These are phyloP conservation scores for Oncorhynchus keta DNA, from an alignment of 2,113 vertebrate genomes.

Conservation along the genomic window DNA sequence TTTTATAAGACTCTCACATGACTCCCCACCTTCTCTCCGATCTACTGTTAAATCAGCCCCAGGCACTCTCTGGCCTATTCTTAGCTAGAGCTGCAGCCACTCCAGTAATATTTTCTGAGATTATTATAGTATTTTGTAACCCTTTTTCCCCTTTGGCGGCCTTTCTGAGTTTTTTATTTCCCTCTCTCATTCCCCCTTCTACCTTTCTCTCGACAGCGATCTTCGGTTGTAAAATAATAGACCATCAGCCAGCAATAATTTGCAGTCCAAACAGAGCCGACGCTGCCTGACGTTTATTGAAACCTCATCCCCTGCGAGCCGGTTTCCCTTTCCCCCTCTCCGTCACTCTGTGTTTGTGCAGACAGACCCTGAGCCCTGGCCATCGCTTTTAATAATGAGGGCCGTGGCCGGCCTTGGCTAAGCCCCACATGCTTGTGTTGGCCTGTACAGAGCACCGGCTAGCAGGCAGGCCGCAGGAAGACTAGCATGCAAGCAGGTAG, in stretches of 20 bases:
- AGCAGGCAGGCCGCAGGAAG: conserved; percentile 6
- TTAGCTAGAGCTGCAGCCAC: conserved; percentile 67
- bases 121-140: conserved; percentile 83
- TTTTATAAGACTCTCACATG: conserved; percentile 71
- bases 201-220: conserved; percentile 85
- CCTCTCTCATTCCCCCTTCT: conserved; percentile 77
- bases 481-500: conserved; percentile 10
- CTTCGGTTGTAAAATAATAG: conserved; percentile 93
- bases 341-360: conserved; percentile 86
- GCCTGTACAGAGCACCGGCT: conserved; percentile 56
- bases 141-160: conserved; percentile 78
- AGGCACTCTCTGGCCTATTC: conserved; percentile 68
- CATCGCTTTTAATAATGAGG: conserved; percentile 91
- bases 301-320: conserved; percentile 90
- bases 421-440: conserved; percentile 82
- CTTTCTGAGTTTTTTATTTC: conserved; percentile 68
- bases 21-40: conserved; percentile 54
- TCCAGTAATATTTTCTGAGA: conserved; percentile 75
- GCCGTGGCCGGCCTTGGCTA: conserved; percentile 83
- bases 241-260: conserved; percentile 97
- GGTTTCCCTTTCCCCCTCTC: conserved; percentile 82
- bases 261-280: conserved; percentile 96
- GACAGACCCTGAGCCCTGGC: conserved; percentile 87
- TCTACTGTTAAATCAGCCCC: conserved; percentile 47
- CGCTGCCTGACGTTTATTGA: conserved; percentile 97